Percentiles rank a stretch among this genome's conserved stretches.
phyloP scores from a whole-genome alignment of 2,888 invertebrate species.

The Galerucella calmariensis region DNA sequence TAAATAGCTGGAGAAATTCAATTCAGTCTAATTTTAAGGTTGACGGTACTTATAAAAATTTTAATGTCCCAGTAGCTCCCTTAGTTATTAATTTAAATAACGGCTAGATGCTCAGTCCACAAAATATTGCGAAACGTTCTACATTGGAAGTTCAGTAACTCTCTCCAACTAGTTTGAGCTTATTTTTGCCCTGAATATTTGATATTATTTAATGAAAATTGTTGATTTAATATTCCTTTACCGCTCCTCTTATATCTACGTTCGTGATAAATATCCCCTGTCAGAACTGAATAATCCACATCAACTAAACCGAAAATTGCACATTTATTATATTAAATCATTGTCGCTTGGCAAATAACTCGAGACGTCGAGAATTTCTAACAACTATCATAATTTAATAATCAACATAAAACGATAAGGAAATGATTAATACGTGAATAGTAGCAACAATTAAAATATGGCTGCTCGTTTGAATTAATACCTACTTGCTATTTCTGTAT shows the following conservation, averaged over 20 bases:
- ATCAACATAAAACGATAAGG: slow-evolving; percentile 47
- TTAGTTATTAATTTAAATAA: too few species aligned
- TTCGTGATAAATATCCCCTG: slow-evolving; percentile 29
- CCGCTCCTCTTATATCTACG: not conserved
- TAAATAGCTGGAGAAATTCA: too few species aligned
- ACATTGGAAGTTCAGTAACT: too few species aligned
- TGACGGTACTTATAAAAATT: too few species aligned
- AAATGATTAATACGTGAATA: slow-evolving; percentile 42
- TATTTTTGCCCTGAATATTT: too few species aligned
- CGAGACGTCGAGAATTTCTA: slow-evolving; percentile 39
- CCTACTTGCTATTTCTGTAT: slow-evolving; percentile 24
- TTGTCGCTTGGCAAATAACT: slow-evolving; percentile 43
- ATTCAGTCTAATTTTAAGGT: too few species aligned
- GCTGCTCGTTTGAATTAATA: slow-evolving; percentile 37
- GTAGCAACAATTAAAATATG: slow-evolving; percentile 44
- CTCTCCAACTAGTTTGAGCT: too few species aligned
- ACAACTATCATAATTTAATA: slow-evolving; percentile 41
- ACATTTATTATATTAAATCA: slow-evolving; percentile 44
- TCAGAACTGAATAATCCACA: slow-evolving; percentile 5
- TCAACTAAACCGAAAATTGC: slow-evolving; percentile 42
- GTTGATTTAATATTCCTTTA: too few species aligned
- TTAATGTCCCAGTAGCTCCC: too few species aligned
- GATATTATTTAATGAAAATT: too few species aligned
- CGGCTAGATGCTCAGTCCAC: too few species aligned
- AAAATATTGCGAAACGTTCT: too few species aligned